These are phyloP conservation scores for Pseudomyrmex concolor DNA, from an alignment of 1,140 invertebrate species.

Conservation along the genomic window DNA sequence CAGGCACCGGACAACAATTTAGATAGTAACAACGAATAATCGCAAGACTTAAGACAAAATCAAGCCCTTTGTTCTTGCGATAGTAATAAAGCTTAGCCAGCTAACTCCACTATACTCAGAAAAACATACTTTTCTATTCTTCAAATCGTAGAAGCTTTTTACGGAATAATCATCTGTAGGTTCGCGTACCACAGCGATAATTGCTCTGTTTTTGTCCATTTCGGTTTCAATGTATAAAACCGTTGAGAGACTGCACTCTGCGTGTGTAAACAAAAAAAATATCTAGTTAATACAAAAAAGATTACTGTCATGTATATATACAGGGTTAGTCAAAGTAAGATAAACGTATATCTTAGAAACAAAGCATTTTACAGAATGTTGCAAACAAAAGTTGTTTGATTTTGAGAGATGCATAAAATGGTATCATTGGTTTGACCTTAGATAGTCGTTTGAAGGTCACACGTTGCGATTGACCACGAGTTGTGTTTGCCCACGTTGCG, in stretches of 20 bases:
- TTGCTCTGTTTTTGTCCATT: slow-evolving; percentile 78
- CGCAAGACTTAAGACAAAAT: slow-evolving; percentile 83
- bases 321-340: neutral
- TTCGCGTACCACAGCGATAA: slow-evolving; percentile 87
- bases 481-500: too few species aligned
- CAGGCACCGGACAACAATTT: slow-evolving; percentile 87
- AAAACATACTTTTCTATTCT: slow-evolving; percentile 87
- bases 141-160: slow-evolving; percentile 86
- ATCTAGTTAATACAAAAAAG: too few species aligned
- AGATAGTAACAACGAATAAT: slow-evolving; percentile 85
- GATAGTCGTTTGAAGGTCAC: too few species aligned
- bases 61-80: slow-evolving; percentile 82
- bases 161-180: slow-evolving; percentile 76
- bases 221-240: slow-evolving; percentile 86
- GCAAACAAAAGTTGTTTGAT: too few species aligned
- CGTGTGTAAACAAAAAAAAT: slow-evolving; percentile 41
- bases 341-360: too few species aligned
- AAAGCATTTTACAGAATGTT: too few species aligned
- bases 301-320: too few species aligned
- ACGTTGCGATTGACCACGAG: too few species aligned
- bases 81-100: slow-evolving; percentile 87
- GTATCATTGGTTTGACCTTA: too few species aligned
- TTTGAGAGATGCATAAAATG: too few species aligned
- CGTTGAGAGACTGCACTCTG: slow-evolving; percentile 86
- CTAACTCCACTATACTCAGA: slow-evolving; percentile 88